Percentiles rank a stretch among this genome's conserved stretches.
phyloP scores from a whole-genome alignment of 2,888 invertebrate species.

The Allophyes oxyacanthae region DNA sequence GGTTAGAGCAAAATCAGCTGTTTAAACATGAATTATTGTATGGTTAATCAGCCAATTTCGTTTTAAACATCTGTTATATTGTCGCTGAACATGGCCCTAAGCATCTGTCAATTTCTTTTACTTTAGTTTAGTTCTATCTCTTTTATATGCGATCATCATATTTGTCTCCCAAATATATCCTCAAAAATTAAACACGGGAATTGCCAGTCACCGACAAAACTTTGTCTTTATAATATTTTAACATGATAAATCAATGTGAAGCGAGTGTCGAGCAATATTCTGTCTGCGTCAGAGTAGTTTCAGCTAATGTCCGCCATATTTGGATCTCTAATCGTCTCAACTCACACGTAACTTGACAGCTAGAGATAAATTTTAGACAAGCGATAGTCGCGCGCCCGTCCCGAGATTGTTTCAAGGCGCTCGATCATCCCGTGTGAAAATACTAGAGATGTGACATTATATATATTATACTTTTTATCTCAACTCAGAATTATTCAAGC shows the following conservation, averaged over 20 bases:
- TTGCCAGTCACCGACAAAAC: not conserved
- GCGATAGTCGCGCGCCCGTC: constrained; percentile 57
- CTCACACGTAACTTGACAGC: constrained; percentile 61
- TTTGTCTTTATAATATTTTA: constrained; percentile 11
- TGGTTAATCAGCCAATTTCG: too few species aligned
- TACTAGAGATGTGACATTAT: constrained; percentile 44
- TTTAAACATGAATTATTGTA: too few species aligned
- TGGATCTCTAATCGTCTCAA: constrained; percentile 47
- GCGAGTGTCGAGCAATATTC: constrained; percentile 37
- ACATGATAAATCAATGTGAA: constrained; percentile 32
- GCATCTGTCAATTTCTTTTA: too few species aligned
- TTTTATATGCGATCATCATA: too few species aligned
- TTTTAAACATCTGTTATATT: too few species aligned
- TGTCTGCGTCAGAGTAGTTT: constrained; percentile 34
- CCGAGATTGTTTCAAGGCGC: constrained; percentile 41
- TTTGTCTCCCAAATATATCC: too few species aligned
- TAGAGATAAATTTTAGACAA: constrained; percentile 69
- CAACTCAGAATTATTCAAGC: constrained; percentile 26
- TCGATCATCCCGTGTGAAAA: constrained; percentile 58
- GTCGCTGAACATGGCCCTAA: too few species aligned
- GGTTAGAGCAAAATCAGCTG: too few species aligned
- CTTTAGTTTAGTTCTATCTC: too few species aligned
- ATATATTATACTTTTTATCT: constrained; percentile 47
- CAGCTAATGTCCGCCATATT: constrained; percentile 47
- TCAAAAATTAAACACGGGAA: too few species aligned